Base-by-base conservation (phyloP, 2,888 invertebrate species). In the Venusia cambrica region DNA sequence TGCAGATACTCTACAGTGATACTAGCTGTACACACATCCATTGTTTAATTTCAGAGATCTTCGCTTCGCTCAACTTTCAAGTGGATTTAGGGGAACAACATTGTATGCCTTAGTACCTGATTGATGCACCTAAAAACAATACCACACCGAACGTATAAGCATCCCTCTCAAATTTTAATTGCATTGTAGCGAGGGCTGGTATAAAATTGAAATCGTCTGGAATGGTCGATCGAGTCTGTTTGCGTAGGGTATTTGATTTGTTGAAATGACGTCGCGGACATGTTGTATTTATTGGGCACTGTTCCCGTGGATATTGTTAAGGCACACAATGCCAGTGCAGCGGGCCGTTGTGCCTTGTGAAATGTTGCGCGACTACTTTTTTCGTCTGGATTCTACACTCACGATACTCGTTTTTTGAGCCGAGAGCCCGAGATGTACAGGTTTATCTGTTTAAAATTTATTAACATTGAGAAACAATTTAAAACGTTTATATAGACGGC, bases 371-470 rank as follows among this genome's bases (percentile, higher is more conserved):
- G 84, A 85, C 87, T 81, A 84, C 85, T 87, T 87, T 87, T 87
- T 85, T 85, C 87, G 85, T 87, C 87, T 85, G 87, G 84, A 83
- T 80, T 81, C 73, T 83, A 75, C 70, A 85, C 81, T 83, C 79
- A 76, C 74, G 72, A 75, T 83, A 74, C 73, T 85, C 71, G 79
- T 85, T 85, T 84, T 85, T 85, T 83, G 75, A 76, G 73, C 80
- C 73, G 75, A 73, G 75, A 80, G 80, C 78, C 68, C 81, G 74
- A 81, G 83, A 85, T 84, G 84, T 84, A 85, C 84, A 81, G 83
- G 84, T 85, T 85, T 85, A 84, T 84, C 84, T 84, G 79, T 85
- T 87, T 81, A 80, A 85, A 84, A 87, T 85, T 84, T 85, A 87
- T 85, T 85, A 84, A 85, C 84, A 85, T 83, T 74, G 77, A 83